These are phyloP conservation scores for Nycticebus coucang DNA, from an alignment of 2,113 vertebrate species.

Conservation along the genomic window DNA sequence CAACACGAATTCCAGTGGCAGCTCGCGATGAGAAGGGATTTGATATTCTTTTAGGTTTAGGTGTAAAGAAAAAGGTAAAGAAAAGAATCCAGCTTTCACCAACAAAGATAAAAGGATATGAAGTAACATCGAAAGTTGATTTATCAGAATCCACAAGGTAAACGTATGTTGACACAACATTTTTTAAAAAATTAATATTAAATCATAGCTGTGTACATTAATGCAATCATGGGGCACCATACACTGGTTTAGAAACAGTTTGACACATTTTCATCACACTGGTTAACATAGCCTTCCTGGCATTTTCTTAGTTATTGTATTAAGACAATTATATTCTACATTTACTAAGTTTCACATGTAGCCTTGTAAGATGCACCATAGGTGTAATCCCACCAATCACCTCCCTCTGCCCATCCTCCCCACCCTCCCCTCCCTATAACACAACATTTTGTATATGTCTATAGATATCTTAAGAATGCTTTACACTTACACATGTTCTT, in stretches of 20 bases:
- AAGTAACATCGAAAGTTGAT: conserved; percentile 91
- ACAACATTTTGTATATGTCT: neutral
- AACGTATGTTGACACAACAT: neutral
- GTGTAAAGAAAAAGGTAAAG: conserved; percentile 93
- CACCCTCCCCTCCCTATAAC: neutral
- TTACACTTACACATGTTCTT: neutral
- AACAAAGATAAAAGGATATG: conserved; percentile 92
- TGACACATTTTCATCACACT: no score
- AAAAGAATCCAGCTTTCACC: conserved; percentile 92
- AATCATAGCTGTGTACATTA: no score
- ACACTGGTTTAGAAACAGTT: no score
- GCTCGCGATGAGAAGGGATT: conserved; percentile 97
- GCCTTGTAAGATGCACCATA: no score
- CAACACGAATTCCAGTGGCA: conserved; percentile 92
- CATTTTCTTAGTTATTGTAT: no score
- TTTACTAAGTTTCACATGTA: no score
- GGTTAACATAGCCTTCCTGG: no score
- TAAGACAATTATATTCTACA: no score
- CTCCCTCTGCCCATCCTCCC: no score
- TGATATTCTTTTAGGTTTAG: conserved; percentile 94
- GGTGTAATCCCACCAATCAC: no score
- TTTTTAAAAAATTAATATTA: neutral
- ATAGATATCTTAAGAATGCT: conserved; percentile 22
- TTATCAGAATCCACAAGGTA: conserved; percentile 95
- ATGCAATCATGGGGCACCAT: no score